Conservation (phyloP, 2,113 vertebrate genomes). For the Pedionomus torquatus region DNA sequence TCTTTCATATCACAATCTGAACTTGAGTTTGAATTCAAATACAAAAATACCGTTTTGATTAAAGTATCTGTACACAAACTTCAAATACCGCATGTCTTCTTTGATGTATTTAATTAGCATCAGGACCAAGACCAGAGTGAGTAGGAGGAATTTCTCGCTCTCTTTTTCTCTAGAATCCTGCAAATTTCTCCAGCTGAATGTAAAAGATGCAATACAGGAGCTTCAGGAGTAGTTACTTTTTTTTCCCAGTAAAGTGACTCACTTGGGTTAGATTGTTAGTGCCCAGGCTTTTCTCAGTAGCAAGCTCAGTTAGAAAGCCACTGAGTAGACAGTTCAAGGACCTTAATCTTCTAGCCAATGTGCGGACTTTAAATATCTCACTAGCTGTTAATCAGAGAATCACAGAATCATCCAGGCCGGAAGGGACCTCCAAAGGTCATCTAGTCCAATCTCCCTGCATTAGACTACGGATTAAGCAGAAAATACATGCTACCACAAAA, state of each 20-base stretch:
- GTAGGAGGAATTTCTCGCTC: background rate
- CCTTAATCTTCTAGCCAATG: background rate
- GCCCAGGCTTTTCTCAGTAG: background rate
- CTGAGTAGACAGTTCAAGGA: background rate
- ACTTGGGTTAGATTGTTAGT: background rate
- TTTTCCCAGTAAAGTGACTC: background rate
- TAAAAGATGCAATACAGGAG: background rate
- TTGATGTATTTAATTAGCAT: conserved; percentile 26
- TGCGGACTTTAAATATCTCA: background rate
- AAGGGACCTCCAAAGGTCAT: too few species aligned
- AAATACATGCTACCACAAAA: background rate
- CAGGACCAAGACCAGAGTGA: background rate
- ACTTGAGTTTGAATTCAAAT: background rate
- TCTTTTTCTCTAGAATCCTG: conserved; percentile 7
- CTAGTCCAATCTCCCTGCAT: too few species aligned
- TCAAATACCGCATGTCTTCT: background rate
- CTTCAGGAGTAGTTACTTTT: background rate
- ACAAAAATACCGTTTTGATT: background rate
- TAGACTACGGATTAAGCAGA: background rate
- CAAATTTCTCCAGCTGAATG: background rate
- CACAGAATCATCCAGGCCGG: too few species aligned
- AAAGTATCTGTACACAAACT: background rate
- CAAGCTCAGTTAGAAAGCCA: background rate
- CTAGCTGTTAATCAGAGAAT: too few species aligned
- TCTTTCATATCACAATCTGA: background rate